These are phyloP conservation scores for Fulmarus glacialis DNA, from an alignment of 2,113 vertebrate genomes.

Conservation along the genomic window DNA sequence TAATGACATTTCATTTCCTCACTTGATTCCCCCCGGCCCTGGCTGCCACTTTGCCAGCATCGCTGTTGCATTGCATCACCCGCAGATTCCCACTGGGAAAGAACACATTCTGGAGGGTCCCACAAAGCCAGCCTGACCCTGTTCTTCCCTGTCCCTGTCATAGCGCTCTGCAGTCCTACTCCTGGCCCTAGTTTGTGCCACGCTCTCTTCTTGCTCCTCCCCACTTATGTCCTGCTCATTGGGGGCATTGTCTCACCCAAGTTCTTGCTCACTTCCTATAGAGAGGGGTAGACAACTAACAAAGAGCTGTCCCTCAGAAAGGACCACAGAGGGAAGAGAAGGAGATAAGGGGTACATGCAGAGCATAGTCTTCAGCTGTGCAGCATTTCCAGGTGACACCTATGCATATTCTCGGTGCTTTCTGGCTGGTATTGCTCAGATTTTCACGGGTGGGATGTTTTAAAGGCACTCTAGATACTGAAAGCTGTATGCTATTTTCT, in stretches of 20 bases:
- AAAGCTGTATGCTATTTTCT: not conserved
- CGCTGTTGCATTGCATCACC: not conserved
- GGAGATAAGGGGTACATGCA: not conserved
- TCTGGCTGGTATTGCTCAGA: not conserved
- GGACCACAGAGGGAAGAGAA: too few species aligned
- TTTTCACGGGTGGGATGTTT: not conserved
- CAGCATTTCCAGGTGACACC: not conserved
- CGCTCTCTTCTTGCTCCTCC: not conserved
- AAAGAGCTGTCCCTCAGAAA: not conserved
- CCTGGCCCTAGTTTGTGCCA: not conserved
- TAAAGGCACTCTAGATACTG: not conserved
- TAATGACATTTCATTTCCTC: not conserved
- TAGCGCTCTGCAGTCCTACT: not conserved
- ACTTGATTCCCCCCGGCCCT: not conserved
- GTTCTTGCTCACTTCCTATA: not conserved
- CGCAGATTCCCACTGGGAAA: not conserved
- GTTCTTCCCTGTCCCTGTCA: not conserved
- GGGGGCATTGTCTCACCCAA: too few species aligned
- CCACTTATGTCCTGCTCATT: not conserved
- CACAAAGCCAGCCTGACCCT: not conserved
- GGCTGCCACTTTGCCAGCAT: not conserved
- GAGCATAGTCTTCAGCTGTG: not conserved
- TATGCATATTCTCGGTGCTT: too few species aligned
- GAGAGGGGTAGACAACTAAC: rapidly evolving
- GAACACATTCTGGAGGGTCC: not conserved